Evolutionary conservation across 2,888 invertebrate species (phyloP), one percentile per base, ranked within the genome.

Genomic region (Tetramorium bicarinatum): DNA sequence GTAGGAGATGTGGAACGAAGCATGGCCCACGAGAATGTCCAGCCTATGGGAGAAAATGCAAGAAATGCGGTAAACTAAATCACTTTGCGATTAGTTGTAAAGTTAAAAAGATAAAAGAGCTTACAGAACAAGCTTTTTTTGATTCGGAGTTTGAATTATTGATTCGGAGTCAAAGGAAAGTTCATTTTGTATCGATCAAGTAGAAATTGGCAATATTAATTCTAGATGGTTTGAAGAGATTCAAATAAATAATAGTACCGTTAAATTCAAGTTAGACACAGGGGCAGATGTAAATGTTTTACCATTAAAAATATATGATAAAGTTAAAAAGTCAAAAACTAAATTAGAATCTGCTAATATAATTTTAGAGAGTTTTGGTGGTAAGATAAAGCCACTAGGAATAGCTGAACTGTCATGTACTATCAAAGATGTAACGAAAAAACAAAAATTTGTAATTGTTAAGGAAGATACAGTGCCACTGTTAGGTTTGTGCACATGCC

Each of bases 51-150:
- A 72, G 34, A 6, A 72, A 72, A 38, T 72, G n/a, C 41, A 34
- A 44, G 9, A 72, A 29, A 29, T 72, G 72, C 15, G 56, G 56
- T 47, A 72, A 54, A 47, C 15, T 56, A 18, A 72, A 72, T 72
- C 72, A 54, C 41, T 72, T 38, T 15, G 7, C 15, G 29, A 15
- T 59, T 25, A 6, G 29, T 59, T 59, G 29, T 59, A 59, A 25
- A 59, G 29, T 59, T 59, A 59, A 49, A 49, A 71, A 49, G 18
- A 52, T 44, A 49, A 71, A 71, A 52, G 21, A 49, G 3, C 0
- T 49, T 18, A 59, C 52, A 29, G 54, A 29, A 11, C 21, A 54
- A 34, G 1, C 9, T 18, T n/a, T n/a, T n/a, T n/a, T n/a, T n/a
- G n/a, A n/a, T n/a, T n/a, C n/a, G n/a, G n/a, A n/a, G n/a, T n/a